Conservation (phyloP, 2,888 invertebrate species). For the Synergus japonicus region DNA sequence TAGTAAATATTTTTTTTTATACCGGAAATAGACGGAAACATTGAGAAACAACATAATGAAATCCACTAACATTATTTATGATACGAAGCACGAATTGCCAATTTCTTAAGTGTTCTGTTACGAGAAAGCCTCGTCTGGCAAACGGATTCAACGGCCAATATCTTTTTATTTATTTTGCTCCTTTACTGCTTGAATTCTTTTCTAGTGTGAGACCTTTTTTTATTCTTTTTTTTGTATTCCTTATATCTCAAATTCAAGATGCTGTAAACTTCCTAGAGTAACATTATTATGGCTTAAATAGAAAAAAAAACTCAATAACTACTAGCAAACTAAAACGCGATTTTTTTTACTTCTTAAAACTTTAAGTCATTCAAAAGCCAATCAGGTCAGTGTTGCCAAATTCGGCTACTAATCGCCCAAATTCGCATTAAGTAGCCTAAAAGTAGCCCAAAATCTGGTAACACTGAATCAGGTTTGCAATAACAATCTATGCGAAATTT, state of each 20-base stretch:
- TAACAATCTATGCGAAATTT: too few relatives aligned
- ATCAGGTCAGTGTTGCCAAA: too few relatives aligned
- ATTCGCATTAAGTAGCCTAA: too few relatives aligned
- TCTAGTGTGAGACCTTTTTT: constrained; percentile 26
- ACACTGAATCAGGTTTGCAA: too few relatives aligned
- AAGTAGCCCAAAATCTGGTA: too few relatives aligned
- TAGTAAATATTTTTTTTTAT: neutral
- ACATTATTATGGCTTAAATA: constrained; percentile 1
- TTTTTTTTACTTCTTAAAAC: too few relatives aligned
- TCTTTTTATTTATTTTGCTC: constrained; percentile 37
- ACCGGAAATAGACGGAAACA: neutral
- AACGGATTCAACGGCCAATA: constrained; percentile 37
- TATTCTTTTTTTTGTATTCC: neutral
- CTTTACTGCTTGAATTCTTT: constrained; percentile 20
- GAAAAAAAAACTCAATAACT: neutral
- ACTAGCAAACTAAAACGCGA: too few relatives aligned
- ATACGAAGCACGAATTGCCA: constrained; percentile 30
- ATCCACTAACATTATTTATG: constrained; percentile 17
- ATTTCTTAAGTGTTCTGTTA: constrained; percentile 40
- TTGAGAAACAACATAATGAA: neutral
- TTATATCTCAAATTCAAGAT: neutral
- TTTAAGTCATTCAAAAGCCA: too few relatives aligned
- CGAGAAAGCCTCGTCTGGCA: constrained; percentile 18
- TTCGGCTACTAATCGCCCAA: too few relatives aligned
- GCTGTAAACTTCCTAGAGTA: neutral